phyloP scores from a whole-genome alignment of 2,113 vertebrate species.

The Clarias macrocephalus region DNA sequence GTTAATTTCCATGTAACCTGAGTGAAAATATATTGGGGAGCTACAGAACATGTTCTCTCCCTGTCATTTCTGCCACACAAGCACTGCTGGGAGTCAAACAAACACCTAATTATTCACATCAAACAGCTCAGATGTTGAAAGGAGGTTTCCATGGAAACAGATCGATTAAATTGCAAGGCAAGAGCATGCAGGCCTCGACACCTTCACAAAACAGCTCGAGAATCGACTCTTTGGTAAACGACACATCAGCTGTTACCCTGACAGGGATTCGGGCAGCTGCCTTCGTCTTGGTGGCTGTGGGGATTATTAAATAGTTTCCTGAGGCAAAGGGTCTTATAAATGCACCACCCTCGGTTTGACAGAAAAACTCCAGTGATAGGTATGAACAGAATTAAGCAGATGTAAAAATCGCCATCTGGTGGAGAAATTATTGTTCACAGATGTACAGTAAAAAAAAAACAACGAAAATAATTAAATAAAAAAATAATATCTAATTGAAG shows the following conservation, averaged over 20 bases:
- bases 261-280: neutral
- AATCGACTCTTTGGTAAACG: neutral
- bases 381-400: neutral
- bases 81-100: neutral
- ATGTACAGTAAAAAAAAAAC: neutral
- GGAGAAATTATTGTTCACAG: neutral
- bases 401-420: neutral
- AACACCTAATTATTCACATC: neutral
- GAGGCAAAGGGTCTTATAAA: neutral
- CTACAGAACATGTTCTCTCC: neutral
- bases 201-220: neutral
- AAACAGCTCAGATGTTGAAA: neutral
- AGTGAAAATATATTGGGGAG: neutral
- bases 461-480: neutral
- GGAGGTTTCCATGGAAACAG: neutral
- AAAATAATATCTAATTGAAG: neutral
- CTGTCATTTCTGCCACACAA: neutral
- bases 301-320: neutral
- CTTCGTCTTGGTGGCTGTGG: neutral
- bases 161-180: neutral
- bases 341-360: neutral
- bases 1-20: neutral
- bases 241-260: neutral
- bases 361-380: neutral
- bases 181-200: neutral